A percentile compares a stretch with the other conserved stretches of the same genome.
phyloP scores from a whole-genome alignment of 2,113 vertebrate species.

The Erythrocercus mccallii region DNA sequence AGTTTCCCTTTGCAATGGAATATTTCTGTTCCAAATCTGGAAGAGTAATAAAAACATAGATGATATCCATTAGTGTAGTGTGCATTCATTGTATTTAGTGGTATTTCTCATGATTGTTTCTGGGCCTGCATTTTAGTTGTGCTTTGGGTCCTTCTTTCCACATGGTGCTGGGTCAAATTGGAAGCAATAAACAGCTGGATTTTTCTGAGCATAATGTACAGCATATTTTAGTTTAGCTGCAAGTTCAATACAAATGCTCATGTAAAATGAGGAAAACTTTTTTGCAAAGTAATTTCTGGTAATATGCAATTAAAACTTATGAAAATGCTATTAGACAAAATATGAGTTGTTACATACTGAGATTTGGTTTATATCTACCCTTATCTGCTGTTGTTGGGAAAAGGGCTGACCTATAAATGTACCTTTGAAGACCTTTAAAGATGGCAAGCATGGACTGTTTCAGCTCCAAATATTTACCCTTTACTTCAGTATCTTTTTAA shows the following conservation, averaged over 20 bases:
- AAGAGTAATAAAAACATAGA: not conserved
- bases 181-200: not conserved
- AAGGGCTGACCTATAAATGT: not conserved
- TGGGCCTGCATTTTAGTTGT: not conserved
- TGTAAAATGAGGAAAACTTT: not conserved
- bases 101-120: not conserved
- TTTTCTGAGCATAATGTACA: not conserved
- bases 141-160: not conserved
- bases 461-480: not conserved
- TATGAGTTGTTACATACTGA: rapidly evolving
- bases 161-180: not conserved
- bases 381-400: not conserved
- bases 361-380: not conserved
- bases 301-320: not conserved
- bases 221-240: not conserved
- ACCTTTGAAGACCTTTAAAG: not conserved
- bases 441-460: not conserved
- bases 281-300: not conserved
- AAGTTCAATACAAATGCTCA: not conserved
- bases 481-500: not conserved
- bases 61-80: not conserved
- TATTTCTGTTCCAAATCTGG: not conserved
- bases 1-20: not conserved
- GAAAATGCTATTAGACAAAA: not conserved
- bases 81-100: not conserved